Conservation (phyloP, 64 coral and sea anemone species). For the Dendronephthya gigantea region DNA sequence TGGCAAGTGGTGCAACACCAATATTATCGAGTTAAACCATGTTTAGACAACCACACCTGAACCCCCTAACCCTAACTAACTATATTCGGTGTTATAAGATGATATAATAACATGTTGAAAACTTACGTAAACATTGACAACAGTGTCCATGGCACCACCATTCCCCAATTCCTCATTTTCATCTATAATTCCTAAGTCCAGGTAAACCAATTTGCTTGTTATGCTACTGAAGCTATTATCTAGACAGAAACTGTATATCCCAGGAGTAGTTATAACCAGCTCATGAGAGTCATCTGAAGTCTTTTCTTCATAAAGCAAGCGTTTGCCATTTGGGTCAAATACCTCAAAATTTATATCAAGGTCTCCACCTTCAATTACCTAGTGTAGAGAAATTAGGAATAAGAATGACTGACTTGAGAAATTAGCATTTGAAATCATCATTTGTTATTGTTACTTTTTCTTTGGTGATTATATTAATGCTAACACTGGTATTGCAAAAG, state of each 20-base stretch:
- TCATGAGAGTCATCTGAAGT: background rate
- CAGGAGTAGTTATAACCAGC: background rate
- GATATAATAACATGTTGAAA: background rate
- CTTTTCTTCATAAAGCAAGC: background rate
- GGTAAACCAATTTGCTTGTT: background rate
- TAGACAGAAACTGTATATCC: background rate
- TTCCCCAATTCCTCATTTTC: background rate
- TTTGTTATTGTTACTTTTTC: no score
- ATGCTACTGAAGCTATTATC: constrained; percentile 2
- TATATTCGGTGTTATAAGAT: no score
- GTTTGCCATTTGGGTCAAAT: background rate
- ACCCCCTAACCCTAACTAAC: no score
- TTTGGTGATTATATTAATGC: no score
- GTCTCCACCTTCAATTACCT: background rate
- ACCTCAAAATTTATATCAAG: constrained; percentile 7
- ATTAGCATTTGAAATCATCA: no score
- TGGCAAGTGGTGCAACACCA: no score
- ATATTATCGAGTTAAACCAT: no score
- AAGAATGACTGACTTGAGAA: no score
- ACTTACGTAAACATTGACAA: constrained; percentile 11
- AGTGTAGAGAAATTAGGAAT: no score
- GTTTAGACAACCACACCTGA: no score
- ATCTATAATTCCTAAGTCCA: background rate
- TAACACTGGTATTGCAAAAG: no score
- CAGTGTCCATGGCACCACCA: background rate